Evolutionary conservation across 2,888 invertebrate species (phyloP), one percentile per base, ranked within the genome.

Genomic region (Stenoptilia bipunctidactyla): DNA sequence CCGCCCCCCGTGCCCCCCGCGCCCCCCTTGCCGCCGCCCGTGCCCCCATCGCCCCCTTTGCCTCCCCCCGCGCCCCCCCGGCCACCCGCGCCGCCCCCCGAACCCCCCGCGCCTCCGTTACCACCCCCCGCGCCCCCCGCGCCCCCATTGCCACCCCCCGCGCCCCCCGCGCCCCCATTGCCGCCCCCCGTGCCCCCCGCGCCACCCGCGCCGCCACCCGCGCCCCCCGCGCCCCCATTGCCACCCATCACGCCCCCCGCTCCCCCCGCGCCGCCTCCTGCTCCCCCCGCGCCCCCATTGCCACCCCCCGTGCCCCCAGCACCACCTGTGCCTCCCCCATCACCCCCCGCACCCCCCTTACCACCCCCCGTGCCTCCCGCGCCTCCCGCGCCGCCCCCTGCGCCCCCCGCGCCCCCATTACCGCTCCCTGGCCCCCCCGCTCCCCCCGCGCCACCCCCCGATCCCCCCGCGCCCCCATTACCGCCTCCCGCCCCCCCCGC

Each of bases 111-210:
- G n/a, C n/a, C n/a, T n/a, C n/a, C n/a, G n/a, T n/a, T n/a, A n/a
- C n/a, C n/a, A n/a, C n/a, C n/a, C n/a, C 86, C 42, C 92, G 74
- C 59, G 89, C 88, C 34, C 89, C n/a, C 91, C 44, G 91, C 88
- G 40, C 94, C 94, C 40, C n/a, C n/a, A n/a, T n/a, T n/a, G n/a
- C n/a, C 89, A 88, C 38, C 92, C 90, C 74, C 93, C 92, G 47
- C 93, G 87, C 3, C n/a, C n/a, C n/a, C 57, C 61, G 41, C 47
- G n/a, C 47, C 37, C 57, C 87, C 75, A 44, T 89, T 86, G 56
- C 87, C 86, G 52, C 89, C 47, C 53, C 63, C 35, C 74, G 79
- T 92, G 92, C 93, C 27, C 64, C 75, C 79, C 3, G 92, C 40
- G 86, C 85, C 66, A 89, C 14, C 87, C 85, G 46, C 86, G 85